Percentiles rank a stretch among this genome's conserved stretches.
Evolutionary conservation across 2,113 vertebrate genomes (phyloP).

Genomic region (Pygoscelis antarcticus): DNA sequence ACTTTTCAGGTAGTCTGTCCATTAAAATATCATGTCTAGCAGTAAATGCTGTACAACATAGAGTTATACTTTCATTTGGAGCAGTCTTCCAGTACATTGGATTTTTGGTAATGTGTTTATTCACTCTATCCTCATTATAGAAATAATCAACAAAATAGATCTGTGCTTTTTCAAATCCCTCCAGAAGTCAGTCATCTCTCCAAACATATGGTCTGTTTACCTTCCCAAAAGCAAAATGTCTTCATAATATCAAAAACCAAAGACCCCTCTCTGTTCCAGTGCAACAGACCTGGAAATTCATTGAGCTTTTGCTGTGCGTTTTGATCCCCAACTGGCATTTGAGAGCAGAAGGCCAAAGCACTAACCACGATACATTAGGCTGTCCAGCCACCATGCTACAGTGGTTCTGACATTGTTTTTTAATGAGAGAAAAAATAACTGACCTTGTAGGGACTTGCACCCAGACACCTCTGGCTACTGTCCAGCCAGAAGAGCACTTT

Average conservation of each 20-base stretch:
- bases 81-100: constrained; percentile 12
- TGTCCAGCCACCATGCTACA: constrained; percentile 30
- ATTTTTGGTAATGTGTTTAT: constrained; percentile 52
- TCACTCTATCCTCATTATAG: constrained; percentile 49
- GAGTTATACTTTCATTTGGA: background rate
- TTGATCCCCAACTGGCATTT: constrained; percentile 3
- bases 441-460: constrained; percentile 52
- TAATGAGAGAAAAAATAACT: constrained; percentile 38
- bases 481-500: background rate
- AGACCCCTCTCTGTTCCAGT: constrained; percentile 36
- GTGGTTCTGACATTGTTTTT: constrained; percentile 3
- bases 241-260: constrained; percentile 41
- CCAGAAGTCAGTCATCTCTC: constrained; percentile 49
- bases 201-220: constrained; percentile 62
- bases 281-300: constrained; percentile 49
- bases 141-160: constrained; percentile 64
- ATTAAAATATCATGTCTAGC: background rate
- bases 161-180: constrained; percentile 42
- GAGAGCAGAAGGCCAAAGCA: constrained; percentile 50
- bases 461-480: background rate
- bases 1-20: background rate
- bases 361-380: constrained; percentile 14
- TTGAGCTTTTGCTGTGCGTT: background rate
- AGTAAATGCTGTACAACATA: background rate
- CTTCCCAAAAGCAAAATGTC: constrained; percentile 40